Conservation (phyloP, 2,797 vertebrate genomes). For the Accipiter badius region DNA sequence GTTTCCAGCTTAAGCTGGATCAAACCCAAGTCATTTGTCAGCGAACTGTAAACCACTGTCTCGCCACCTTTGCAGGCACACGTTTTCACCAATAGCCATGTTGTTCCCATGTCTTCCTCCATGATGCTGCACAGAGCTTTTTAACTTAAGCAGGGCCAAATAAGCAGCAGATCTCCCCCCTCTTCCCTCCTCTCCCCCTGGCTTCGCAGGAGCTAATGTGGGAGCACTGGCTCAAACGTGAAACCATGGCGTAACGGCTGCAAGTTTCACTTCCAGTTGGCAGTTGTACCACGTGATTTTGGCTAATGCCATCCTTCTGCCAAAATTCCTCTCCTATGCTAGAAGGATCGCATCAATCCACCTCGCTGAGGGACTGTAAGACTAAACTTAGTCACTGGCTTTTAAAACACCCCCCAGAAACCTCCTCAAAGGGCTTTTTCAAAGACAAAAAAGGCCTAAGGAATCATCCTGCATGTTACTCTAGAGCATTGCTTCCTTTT, state of each 20-base stretch:
- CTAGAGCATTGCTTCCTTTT: background rate
- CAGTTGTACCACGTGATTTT: background rate
- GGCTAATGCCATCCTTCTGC: background rate
- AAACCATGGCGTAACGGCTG: background rate
- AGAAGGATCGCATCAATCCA: background rate
- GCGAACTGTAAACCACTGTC: slow-evolving; percentile 14
- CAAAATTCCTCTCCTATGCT: background rate
- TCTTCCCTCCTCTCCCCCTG: background rate
- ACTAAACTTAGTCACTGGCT: background rate
- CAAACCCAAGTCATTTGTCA: slow-evolving; percentile 1
- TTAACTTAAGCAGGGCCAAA: background rate
- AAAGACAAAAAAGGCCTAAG: background rate
- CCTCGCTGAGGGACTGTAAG: accelerated
- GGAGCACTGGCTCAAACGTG: background rate
- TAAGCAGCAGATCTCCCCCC: background rate
- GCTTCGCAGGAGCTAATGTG: accelerated
- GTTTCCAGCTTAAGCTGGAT: slow-evolving; percentile 24
- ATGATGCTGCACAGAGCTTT: accelerated
- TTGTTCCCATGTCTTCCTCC: background rate
- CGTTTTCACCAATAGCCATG: background rate
- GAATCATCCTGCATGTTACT: background rate
- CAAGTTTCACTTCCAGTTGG: background rate
- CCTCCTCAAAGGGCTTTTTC: background rate
- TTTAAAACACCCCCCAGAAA: background rate
- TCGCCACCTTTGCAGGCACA: background rate